Percentiles rank a stretch among this genome's conserved stretches.
Conservation (phyloP, 2,888 invertebrate species). For the Serripes groenlandicus region DNA sequence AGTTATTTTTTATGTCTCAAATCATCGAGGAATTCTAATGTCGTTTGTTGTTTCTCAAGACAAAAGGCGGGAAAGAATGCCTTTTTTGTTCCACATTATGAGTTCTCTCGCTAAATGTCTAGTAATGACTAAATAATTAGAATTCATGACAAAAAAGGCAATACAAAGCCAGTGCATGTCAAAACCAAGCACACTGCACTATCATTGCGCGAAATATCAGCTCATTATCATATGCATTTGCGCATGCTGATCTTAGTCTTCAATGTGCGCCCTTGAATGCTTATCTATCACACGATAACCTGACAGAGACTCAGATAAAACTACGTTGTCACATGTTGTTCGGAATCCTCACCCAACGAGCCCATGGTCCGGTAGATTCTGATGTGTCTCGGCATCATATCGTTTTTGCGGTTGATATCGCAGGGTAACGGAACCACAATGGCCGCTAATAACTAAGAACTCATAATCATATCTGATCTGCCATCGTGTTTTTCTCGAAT, state of each 20-base stretch:
- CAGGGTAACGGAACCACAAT: slow-evolving; percentile 13
- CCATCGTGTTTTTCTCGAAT: neutral
- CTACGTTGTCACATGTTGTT: too few relatives aligned
- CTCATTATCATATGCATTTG: too few relatives aligned
- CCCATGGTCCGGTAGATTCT: too few relatives aligned
- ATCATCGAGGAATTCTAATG: slow-evolving; percentile 24
- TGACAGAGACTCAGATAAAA: too few relatives aligned
- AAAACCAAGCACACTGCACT: too few relatives aligned
- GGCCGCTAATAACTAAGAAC: slow-evolving; percentile 15
- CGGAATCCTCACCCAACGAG: too few relatives aligned
- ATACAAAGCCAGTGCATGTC: too few relatives aligned
- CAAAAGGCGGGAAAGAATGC: slow-evolving; percentile 41
- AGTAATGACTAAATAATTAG: slow-evolving; percentile 65
- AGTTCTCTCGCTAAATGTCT: slow-evolving; percentile 57
- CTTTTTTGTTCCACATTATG: slow-evolving; percentile 53
- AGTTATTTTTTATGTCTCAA: slow-evolving; percentile 23
- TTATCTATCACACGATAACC: too few relatives aligned
- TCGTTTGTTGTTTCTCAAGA: slow-evolving; percentile 28
- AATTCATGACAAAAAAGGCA: slow-evolving; percentile 53
- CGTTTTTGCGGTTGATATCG: slow-evolving; percentile 46
- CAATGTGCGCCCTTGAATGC: too few relatives aligned
- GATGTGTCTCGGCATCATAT: too few relatives aligned
- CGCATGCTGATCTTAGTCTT: too few relatives aligned
- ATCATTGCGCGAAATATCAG: too few relatives aligned
- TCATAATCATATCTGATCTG: slow-evolving; percentile 16